Base-by-base conservation (phyloP, 2,797 vertebrate genomes). In the Eidolon dupreanum region DNA sequence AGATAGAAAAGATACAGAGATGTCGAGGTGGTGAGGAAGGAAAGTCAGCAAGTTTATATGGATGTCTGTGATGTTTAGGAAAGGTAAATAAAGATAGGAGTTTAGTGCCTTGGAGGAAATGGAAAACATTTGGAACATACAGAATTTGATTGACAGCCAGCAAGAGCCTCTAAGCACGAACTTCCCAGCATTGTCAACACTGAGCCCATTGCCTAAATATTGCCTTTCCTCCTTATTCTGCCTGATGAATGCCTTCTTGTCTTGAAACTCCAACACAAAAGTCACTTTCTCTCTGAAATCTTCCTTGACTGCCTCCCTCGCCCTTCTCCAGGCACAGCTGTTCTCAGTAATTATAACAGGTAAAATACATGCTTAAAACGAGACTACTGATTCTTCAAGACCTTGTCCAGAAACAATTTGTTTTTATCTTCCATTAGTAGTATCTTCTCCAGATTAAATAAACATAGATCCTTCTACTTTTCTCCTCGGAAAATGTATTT, bases 401-500 rank as follows among this genome's bases (percentile, higher is more conserved):
- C 26, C 31, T 38, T n/a, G 36, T 73, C 77, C 2, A 24, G 43
- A 43, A 28, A 87, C 41, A 88, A 82, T 92, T 87, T 94, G 46
- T 75, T 53, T 74, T 88, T 75, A 57, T 41, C 15, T 6, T 41
- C 22, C 28, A 33, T 66, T 70, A 77, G 51, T 46, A 51, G 53
- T 59, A 33, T 88, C 26, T 75, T 96, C 43, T 93, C 71, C 36
- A 77, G 41, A 65, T 55, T 87, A 75, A 88, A 79, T 75, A 74
- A 90, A 73, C 22, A n/a, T 13, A 86, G 36, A 77, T 87, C 38
- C 28, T 78, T 66, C 26, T 73, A 28, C n/a, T 71, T 51, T 83
- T 75, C 85, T 66, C 36, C 33, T 26, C 36, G 87, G 78, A 94
- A 95, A 94, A 79, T 71, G 16, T 38, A 24, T 95, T 93, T 95